Conservation (phyloP, 2,113 vertebrate species). For the Lucifuga dentata region DNA sequence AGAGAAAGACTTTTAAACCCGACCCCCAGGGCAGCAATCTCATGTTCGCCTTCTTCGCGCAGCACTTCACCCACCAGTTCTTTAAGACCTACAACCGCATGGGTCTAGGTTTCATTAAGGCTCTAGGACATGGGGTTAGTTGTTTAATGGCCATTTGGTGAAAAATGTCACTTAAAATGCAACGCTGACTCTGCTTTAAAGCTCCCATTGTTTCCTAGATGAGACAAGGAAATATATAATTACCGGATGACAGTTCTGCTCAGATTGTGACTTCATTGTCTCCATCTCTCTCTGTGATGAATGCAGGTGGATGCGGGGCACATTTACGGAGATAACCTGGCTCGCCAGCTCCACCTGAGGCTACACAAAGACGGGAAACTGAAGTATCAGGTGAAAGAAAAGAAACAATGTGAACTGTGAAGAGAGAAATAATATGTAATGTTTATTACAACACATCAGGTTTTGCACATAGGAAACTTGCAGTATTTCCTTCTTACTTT, state of each 20-base stretch:
- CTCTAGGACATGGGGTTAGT: conserved; percentile 92
- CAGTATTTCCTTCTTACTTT: too few relatives aligned
- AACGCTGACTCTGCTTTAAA: too few relatives aligned
- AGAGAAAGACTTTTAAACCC: conserved; percentile 87
- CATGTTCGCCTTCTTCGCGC: conserved; percentile 98
- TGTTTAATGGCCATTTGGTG: background rate
- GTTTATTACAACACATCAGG: too few relatives aligned
- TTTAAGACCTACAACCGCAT: conserved; percentile 95
- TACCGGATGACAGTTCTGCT: too few relatives aligned
- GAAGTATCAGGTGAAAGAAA: conserved; percentile 90
- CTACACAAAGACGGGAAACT: conserved; percentile 93
- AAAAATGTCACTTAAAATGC: too few relatives aligned
- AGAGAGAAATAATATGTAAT: background rate
- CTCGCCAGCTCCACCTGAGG: conserved; percentile 89
- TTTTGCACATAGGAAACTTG: too few relatives aligned
- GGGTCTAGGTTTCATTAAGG: conserved; percentile 93
- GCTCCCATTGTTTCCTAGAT: too few relatives aligned
- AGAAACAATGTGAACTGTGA: background rate
- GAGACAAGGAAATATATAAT: too few relatives aligned
- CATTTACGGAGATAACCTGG: conserved; percentile 91
- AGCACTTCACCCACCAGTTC: conserved; percentile 99
- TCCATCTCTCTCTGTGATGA: background rate
- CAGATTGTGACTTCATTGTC: background rate
- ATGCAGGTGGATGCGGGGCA: conserved; percentile 94
- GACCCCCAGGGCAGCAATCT: conserved; percentile 92